phyloP scores from a whole-genome alignment of 2,113 vertebrate genomes.

The Tauraco erythrolophus region DNA sequence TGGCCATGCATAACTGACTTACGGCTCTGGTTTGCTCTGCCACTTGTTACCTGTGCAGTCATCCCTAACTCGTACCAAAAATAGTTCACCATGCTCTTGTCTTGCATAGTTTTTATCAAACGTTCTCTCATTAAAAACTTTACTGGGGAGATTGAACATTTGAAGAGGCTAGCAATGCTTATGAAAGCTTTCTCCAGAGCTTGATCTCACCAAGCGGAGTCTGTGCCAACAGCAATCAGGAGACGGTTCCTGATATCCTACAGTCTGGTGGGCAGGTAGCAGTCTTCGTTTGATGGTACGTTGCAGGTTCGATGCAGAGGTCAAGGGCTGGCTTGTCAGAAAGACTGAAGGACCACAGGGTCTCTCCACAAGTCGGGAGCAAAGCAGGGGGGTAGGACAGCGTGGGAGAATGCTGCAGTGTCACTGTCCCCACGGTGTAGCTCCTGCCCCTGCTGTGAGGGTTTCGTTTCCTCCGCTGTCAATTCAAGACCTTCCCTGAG shows the following conservation, averaged over 20 bases:
- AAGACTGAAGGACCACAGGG: neutral
- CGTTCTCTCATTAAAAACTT: conserved; percentile 17
- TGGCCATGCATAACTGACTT: conserved; percentile 32
- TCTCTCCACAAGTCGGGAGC: accelerated
- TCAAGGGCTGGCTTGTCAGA: neutral
- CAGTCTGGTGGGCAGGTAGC: conserved; percentile 13
- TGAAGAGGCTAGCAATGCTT: neutral
- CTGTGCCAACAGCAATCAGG: neutral
- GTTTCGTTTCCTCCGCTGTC: neutral
- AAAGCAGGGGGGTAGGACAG: neutral
- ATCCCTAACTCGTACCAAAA: conserved; percentile 5
- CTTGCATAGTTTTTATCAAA: neutral
- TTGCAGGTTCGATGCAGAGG: neutral
- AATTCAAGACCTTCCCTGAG: neutral
- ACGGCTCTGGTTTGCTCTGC: conserved; percentile 22
- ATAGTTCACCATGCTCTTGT: neutral
- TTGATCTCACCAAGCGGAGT: neutral
- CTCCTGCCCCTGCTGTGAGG: neutral
- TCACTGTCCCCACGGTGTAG: accelerated
- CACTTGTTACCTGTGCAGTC: conserved; percentile 29
- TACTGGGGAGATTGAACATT: neutral
- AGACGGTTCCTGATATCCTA: neutral
- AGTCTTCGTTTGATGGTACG: neutral
- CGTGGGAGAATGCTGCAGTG: neutral
- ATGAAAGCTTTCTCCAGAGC: neutral